Evolutionary conservation across 2,888 invertebrate species (phyloP).

Genomic region (Exocentrus adspersus): DNA sequence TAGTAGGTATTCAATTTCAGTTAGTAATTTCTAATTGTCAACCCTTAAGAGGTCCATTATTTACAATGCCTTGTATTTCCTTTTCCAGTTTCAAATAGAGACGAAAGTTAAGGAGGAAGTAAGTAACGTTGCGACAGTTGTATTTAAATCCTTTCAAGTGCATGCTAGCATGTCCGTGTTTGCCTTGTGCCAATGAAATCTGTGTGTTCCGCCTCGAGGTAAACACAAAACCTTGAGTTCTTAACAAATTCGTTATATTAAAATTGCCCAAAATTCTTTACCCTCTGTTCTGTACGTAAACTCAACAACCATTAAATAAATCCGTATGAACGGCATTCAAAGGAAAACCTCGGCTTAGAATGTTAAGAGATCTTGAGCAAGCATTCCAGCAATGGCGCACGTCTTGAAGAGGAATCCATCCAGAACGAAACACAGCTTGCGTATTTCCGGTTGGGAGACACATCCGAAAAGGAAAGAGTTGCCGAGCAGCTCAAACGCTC

Average conservation of each 20-base stretch:
- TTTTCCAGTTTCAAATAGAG: conserved; percentile 40
- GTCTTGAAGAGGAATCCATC: conserved; percentile 14
- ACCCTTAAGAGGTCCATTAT: not conserved
- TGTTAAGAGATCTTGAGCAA: conserved; percentile 11
- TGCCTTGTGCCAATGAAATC: conserved; percentile 16
- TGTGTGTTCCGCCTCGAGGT: conserved; percentile 7
- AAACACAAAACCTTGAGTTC: conserved; percentile 30
- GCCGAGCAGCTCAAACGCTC: conserved; percentile 11
- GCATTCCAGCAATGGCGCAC: conserved; percentile 5
- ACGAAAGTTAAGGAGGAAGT: conserved; percentile 41
- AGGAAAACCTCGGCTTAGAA: conserved; percentile 24
- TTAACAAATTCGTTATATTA: conserved; percentile 34
- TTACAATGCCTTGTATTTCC: conserved; percentile 16
- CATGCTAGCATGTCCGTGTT: conserved; percentile 33
- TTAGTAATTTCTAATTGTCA: not conserved
- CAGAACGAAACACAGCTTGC: conserved; percentile 22
- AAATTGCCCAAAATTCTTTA: conserved; percentile 38
- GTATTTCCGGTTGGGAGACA: conserved; percentile 10
- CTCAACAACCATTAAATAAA: conserved; percentile 38
- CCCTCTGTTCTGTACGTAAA: too few relatives aligned
- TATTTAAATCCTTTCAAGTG: conserved; percentile 28
- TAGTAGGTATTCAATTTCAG: not conserved
- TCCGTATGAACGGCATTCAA: conserved; percentile 37
- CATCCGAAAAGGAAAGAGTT: conserved; percentile 12
- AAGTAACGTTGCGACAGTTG: conserved; percentile 31